A percentile compares a stretch with the other conserved stretches of the same genome.
These are phyloP conservation scores for Epinotia brunnichana DNA, from an alignment of 2,888 invertebrate genomes.

Conservation along the genomic window DNA sequence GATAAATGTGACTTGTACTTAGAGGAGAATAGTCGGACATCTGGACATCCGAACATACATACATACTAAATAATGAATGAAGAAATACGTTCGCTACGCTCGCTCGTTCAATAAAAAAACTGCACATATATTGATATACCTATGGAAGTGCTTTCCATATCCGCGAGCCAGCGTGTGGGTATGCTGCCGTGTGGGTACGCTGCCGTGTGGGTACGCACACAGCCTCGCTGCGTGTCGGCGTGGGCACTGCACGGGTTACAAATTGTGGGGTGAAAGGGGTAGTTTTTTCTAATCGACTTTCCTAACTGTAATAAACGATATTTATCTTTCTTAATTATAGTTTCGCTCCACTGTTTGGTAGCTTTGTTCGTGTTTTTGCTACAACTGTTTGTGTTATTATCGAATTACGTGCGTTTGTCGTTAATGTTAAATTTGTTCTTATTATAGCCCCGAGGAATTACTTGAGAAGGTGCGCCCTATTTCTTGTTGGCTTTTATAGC, in stretches of 20 bases:
- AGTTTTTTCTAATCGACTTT: constrained; percentile 84
- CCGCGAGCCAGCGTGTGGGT: constrained; percentile 59
- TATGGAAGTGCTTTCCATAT: constrained; percentile 59
- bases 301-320: constrained; percentile 84
- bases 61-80: too few species aligned
- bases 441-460: constrained; percentile 53
- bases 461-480: constrained; percentile 47
- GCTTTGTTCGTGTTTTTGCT: constrained; percentile 77
- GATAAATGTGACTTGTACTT: too few species aligned
- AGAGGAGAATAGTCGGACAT: too few species aligned
- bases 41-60: too few species aligned
- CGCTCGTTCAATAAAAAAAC: too few species aligned
- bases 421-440: constrained; percentile 61
- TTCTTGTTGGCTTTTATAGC: constrained; percentile 42
- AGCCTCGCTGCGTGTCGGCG: constrained; percentile 59
- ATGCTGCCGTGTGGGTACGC: constrained; percentile 66
- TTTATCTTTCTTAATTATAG: constrained; percentile 84
- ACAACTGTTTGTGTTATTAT: constrained; percentile 77
- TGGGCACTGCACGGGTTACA: constrained; percentile 83
- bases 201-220: constrained; percentile 33
- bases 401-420: constrained; percentile 79
- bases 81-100: too few species aligned
- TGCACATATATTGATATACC: too few species aligned
- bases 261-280: constrained; percentile 84
- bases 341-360: constrained; percentile 78